A percentile compares a stretch with the other conserved stretches of the same genome.
Conservation (phyloP, 1,140 invertebrate species). For the Mercenaria mercenaria region DNA sequence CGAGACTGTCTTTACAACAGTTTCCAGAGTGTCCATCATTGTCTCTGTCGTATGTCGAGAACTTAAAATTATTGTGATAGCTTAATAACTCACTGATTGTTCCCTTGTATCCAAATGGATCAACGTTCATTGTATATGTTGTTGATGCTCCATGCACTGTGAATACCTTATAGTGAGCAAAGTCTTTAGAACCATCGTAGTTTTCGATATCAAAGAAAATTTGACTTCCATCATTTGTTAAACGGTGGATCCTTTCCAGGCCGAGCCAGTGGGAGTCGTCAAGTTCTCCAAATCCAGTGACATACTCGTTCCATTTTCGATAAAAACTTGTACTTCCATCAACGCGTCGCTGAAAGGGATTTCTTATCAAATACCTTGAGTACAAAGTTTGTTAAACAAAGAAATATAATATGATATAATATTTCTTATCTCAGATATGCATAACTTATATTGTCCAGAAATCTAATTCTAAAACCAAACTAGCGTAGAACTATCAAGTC, state of each 20-base stretch:
- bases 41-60: conserved; percentile 46
- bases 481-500: too few relatives aligned
- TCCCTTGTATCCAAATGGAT: conserved; percentile 28
- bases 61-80: conserved; percentile 43
- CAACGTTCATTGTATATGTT: conserved; percentile 34
- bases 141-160: conserved; percentile 12
- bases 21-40: neutral
- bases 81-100: conserved; percentile 14
- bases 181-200: neutral
- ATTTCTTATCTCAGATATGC: too few relatives aligned
- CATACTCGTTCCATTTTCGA: conserved; percentile 37
- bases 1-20: neutral
- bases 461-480: neutral
- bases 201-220: conserved; percentile 19
- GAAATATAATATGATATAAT: too few relatives aligned
- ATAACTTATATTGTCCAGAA: neutral
- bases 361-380: too few relatives aligned
- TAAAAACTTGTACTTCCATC: conserved; percentile 43
- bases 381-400: too few relatives aligned
- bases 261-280: conserved; percentile 44
- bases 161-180: conserved; percentile 42
- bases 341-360: neutral
- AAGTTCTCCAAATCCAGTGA: conserved; percentile 22
- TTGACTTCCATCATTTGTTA: conserved; percentile 28
- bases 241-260: conserved; percentile 47